phyloP scores from a whole-genome alignment of 2,113 vertebrate genomes.

The Semicossyphus pulcher region DNA sequence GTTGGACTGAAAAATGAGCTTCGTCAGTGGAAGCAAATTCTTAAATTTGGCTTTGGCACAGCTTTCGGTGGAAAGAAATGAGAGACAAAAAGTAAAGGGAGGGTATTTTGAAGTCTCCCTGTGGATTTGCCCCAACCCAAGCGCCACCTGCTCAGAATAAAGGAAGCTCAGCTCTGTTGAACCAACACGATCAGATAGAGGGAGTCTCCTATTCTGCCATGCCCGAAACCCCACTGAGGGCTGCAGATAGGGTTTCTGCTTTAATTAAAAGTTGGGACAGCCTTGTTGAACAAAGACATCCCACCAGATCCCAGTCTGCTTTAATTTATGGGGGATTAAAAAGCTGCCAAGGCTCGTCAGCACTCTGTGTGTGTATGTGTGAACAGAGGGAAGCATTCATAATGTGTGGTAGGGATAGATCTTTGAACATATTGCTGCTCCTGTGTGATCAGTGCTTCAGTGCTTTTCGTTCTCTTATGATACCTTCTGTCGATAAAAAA shows the following conservation, averaged over 20 bases:
- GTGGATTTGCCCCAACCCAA: conserved; percentile 34
- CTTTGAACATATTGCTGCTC: conserved; percentile 35
- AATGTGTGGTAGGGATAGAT: conserved; percentile 24
- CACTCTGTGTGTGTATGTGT: neutral
- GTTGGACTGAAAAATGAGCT: conserved; percentile 3
- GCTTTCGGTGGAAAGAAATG: conserved; percentile 1
- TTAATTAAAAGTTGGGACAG: conserved; percentile 75
- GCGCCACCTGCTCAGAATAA: conserved; percentile 57
- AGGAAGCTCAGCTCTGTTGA: conserved; percentile 27
- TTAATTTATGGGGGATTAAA: conserved; percentile 76
- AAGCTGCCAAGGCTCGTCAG: conserved; percentile 42
- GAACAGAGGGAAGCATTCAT: conserved; percentile 39
- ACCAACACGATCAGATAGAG: conserved; percentile 56
- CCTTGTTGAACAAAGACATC: conserved; percentile 69
- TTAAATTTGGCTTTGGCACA: neutral
- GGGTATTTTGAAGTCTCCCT: conserved; percentile 17
- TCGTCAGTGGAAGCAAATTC: conserved; percentile 13
- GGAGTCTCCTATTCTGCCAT: conserved; percentile 31
- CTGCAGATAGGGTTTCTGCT: conserved; percentile 58
- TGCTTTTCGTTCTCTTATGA: conserved; percentile 1
- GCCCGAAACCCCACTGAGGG: conserved; percentile 21
- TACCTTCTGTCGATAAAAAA: neutral
- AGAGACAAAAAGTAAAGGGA: conserved; percentile 6
- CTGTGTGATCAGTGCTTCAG: conserved; percentile 34
- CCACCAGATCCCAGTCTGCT: conserved; percentile 56